Conservation (phyloP, 2,797 vertebrate species). For the Acropternis orthonyx region DNA sequence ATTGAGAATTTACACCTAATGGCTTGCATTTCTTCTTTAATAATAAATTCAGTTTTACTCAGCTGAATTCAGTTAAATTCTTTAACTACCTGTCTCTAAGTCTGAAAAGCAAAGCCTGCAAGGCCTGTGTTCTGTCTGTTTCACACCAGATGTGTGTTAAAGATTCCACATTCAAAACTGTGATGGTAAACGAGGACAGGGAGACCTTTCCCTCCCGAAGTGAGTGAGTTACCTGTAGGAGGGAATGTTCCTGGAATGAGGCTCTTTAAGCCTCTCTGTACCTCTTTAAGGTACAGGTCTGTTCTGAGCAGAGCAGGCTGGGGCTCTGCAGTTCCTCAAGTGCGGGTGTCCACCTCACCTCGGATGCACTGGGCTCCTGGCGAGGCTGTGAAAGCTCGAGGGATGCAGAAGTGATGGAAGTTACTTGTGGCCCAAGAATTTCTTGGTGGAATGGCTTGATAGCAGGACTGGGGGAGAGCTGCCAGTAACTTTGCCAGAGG, state of each 20-base stretch:
- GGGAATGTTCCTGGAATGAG: background rate
- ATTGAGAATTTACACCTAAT: background rate
- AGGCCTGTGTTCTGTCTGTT: background rate
- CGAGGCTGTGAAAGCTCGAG: background rate
- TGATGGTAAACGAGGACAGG: background rate
- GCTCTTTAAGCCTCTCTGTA: background rate
- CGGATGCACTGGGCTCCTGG: background rate
- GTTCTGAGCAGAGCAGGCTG: background rate
- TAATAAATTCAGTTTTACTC: background rate
- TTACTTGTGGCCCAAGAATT: constrained; percentile 2
- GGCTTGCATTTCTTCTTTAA: background rate
- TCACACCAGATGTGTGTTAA: background rate
- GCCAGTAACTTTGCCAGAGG: constrained; percentile 27
- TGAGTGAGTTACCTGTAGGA: background rate
- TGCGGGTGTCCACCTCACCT: accelerated
- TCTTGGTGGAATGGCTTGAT: background rate
- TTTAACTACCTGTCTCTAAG: background rate
- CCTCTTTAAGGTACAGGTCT: background rate
- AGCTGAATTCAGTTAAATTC: background rate
- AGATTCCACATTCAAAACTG: background rate
- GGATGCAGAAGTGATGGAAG: constrained; percentile 34
- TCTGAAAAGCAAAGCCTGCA: background rate
- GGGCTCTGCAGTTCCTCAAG: background rate
- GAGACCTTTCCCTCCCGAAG: background rate
- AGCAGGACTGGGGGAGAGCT: background rate